Conservation (phyloP, 1,140 invertebrate species). For the Megalonaias nervosa region DNA sequence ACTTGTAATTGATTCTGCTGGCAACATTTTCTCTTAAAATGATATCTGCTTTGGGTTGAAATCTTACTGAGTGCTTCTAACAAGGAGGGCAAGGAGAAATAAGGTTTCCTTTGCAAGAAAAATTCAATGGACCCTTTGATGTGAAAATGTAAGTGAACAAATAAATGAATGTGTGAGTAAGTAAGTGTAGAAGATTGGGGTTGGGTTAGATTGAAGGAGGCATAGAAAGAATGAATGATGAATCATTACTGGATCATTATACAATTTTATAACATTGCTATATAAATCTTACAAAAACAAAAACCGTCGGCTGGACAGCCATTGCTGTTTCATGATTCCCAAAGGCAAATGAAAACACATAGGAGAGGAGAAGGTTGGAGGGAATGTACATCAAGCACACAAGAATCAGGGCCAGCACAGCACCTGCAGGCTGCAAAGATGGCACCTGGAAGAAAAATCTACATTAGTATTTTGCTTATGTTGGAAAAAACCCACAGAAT, state of each 20-base stretch:
- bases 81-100: no score
- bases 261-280: not conserved
- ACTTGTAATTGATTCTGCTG: no score
- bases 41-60: no score
- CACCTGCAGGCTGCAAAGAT: conserved; percentile 75
- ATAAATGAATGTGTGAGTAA: not conserved
- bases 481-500: not conserved
- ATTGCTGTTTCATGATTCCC: conserved; percentile 85
- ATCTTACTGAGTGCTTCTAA: no score
- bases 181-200: not conserved
- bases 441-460: conserved; percentile 41
- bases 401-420: conserved; percentile 78
- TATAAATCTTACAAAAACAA: conserved; percentile 46
- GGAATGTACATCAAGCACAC: conserved; percentile 83
- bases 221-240: not conserved
- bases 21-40: no score
- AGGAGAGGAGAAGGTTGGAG: conserved; percentile 82
- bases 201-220: not conserved
- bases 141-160: not conserved
- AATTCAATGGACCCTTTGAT: no score
- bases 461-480: not conserved
- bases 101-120: no score
- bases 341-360: conserved; percentile 85
- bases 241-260: not conserved
- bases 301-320: conserved; percentile 64